phyloP scores from a whole-genome alignment of 2,888 invertebrate species.

The Meta bourneti region DNA sequence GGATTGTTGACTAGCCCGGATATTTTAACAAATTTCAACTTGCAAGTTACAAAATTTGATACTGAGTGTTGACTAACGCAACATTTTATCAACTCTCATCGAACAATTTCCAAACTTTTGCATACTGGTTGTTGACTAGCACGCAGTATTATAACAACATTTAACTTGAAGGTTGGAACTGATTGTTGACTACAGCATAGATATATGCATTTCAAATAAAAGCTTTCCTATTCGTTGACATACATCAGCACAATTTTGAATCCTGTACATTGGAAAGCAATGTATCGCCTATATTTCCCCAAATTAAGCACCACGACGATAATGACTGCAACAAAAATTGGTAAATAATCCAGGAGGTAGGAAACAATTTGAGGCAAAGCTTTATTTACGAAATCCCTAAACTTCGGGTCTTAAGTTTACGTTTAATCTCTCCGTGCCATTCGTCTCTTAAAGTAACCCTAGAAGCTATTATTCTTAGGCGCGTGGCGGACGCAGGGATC shows the following conservation, averaged over 20 bases:
- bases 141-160: too few species aligned
- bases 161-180: too few species aligned
- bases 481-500: conserved; percentile 37
- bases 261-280: background rate
- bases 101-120: too few species aligned
- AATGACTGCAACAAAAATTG: conserved; percentile 39
- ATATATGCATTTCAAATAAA: background rate
- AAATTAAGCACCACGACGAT: background rate
- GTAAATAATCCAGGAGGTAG: conserved; percentile 46
- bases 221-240: background rate
- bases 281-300: background rate
- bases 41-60: too few species aligned
- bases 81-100: too few species aligned
- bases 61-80: too few species aligned
- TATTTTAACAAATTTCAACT: too few species aligned
- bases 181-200: too few species aligned
- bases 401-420: conserved; percentile 40
- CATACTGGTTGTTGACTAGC: too few species aligned
- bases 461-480: conserved; percentile 36
- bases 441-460: conserved; percentile 38
- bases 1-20: too few species aligned
- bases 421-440: conserved; percentile 36
- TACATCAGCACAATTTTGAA: background rate
- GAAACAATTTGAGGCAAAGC: conserved; percentile 46
- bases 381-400: conserved; percentile 45